Base-by-base conservation (phyloP, 2,113 vertebrate species). In the Oncorhynchus tshawytscha region DNA sequence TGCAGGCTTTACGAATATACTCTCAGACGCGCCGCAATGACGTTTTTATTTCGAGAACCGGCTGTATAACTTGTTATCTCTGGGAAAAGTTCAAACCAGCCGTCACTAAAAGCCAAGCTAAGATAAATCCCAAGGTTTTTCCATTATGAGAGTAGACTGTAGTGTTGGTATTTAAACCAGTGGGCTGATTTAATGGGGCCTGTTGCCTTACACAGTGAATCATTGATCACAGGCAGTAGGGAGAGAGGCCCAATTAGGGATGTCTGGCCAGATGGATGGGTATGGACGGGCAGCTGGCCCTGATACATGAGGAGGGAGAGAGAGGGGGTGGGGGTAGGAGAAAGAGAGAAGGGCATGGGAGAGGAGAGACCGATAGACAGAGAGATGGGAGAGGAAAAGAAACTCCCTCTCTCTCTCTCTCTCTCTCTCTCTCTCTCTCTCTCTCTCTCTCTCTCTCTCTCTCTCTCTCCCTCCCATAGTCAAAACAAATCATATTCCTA, bases 151-250 rank as follows among this genome's bases (percentile, higher is more conserved):
- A 65, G 65, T 11, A 13, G 29, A 24, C 22, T 60, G 45, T 22
- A 24, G 64, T 1, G n/a, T 24, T 39, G 22, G 62, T 85, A 75
- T 85, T 75, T 71, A 82, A 74, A 81, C 77, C 68, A 71, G 51
- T 2, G 65, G 70, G 67, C 68, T 85, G 70, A 86, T 88, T 85
- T 78, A 85, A 78, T 60, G 69, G 49, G 70, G 72, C 62, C 49
- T 70, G 51, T 71, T 79, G 76, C 18, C 71, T 27, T 22, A 74
- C 66, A 66, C 20, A 66, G 65, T 84, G 78, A 87, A 74, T 76
- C 81, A 84, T 87, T 84, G 85, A 85, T 88, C 82, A 80, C 39
- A 78, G 80, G 57, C 70, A 80, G 71, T 13, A 73, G 74, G 65
- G 51, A 68, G 45, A 79, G 80, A 67, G 65, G 76, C 39, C 71